phyloP scores from a whole-genome alignment of 2,797 vertebrate genomes.

The Acanthurus lineatus region DNA sequence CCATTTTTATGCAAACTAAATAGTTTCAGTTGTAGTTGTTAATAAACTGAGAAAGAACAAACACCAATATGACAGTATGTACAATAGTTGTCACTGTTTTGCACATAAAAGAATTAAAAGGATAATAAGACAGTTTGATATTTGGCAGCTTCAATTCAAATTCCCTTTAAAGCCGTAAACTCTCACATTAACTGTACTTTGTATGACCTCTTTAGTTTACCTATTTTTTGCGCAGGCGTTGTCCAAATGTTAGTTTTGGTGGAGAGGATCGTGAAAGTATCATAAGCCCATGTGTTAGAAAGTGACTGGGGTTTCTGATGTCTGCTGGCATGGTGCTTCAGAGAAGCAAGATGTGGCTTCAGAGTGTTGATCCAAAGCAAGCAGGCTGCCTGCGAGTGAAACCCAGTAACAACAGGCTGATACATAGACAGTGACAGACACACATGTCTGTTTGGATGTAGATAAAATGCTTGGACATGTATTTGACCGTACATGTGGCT shows the following conservation, averaged over 20 bases:
- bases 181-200: conserved; percentile 22
- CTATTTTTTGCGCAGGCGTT: background rate
- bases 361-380: conserved; percentile 72
- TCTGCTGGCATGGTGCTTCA: conserved; percentile 46
- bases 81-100: background rate
- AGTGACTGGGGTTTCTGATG: conserved; percentile 44
- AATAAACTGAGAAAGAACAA: background rate
- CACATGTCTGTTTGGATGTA: conserved; percentile 35
- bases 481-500: conserved; percentile 13
- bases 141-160: background rate
- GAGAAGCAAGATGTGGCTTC: conserved; percentile 38
- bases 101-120: background rate
- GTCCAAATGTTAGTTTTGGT: conserved; percentile 36
- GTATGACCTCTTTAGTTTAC: conserved; percentile 8
- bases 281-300: conserved; percentile 36
- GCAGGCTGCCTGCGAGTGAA: conserved; percentile 48
- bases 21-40: background rate
- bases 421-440: conserved; percentile 29
- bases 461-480: conserved; percentile 38
- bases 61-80: background rate
- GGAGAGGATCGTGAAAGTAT: conserved; percentile 8
- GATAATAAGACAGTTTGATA: background rate
- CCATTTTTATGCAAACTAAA: background rate
- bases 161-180: background rate
- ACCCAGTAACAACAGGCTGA: conserved; percentile 67